Conservation (phyloP, 2,113 vertebrate genomes). For the Crypturellus undulatus region DNA sequence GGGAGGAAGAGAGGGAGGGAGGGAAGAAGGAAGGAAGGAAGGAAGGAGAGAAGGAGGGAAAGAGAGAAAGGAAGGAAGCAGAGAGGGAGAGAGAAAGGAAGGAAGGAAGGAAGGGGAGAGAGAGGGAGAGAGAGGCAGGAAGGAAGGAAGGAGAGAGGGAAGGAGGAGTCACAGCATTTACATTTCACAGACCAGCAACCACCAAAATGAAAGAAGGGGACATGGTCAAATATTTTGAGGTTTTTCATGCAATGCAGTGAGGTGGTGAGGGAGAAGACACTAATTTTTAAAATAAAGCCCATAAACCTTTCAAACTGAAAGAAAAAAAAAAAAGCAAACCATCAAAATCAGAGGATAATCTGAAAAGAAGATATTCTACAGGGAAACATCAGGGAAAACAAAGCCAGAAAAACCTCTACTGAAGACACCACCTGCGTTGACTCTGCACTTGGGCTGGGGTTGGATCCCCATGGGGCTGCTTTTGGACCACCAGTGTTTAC, state of each 20-base stretch:
- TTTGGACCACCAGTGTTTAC: constrained; percentile 99
- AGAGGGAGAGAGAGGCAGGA: too few species aligned
- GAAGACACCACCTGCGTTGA: constrained; percentile 96
- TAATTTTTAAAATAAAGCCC: constrained; percentile 54
- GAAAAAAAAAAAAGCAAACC: constrained; percentile 23
- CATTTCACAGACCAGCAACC: constrained; percentile 72
- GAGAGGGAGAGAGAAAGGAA: not conserved
- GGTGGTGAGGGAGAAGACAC: constrained; percentile 33
- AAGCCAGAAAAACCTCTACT: constrained; percentile 77
- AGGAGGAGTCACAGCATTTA: constrained; percentile 63
- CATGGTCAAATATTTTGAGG: not conserved
- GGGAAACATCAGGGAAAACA: constrained; percentile 73
- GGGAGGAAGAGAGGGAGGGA: not conserved
- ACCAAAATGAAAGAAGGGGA: constrained; percentile 47
- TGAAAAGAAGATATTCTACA: constrained; percentile 68
- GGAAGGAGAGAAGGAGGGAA: too few species aligned
- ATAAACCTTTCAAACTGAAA: constrained; percentile 47
- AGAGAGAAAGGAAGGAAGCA: not conserved
- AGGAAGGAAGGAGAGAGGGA: not conserved
- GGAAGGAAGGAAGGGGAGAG: not conserved
- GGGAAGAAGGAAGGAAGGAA: too few species aligned
- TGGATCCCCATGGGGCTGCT: constrained; percentile 98
- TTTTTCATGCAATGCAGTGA: constrained; percentile 75
- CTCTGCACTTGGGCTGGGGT: constrained; percentile 96
- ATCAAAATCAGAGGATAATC: constrained; percentile 67